Conservation (phyloP, 1,140 invertebrate species). For the Macrocentrus cingulum region DNA sequence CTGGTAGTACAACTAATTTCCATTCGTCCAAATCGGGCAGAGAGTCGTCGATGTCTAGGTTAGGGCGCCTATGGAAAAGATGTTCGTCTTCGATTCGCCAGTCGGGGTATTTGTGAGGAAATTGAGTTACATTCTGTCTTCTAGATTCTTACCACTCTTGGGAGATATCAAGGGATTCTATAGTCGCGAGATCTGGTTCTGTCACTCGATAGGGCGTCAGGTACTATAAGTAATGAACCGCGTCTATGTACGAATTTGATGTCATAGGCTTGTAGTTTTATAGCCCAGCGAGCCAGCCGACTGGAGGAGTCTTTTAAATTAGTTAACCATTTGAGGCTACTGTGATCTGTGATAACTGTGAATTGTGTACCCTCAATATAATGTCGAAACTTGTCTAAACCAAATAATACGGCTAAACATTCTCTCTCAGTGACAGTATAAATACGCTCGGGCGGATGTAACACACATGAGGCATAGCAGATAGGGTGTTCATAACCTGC, state of each 20-base stretch:
- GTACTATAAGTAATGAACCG: conserved; percentile 30
- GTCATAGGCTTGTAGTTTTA: neutral
- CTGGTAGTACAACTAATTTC: conserved; percentile 16
- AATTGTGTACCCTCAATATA: conserved; percentile 7
- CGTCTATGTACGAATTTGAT: conserved; percentile 20
- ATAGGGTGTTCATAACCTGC: conserved; percentile 6
- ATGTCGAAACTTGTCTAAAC: neutral
- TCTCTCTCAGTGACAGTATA: conserved; percentile 11
- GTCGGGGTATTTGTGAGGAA: neutral
- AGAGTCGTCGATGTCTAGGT: neutral
- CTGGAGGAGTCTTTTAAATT: conserved; percentile 3
- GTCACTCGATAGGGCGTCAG: conserved; percentile 32
- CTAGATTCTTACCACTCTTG: neutral
- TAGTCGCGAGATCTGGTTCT: neutral
- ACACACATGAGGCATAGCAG: neutral
- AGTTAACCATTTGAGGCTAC: conserved; percentile 13
- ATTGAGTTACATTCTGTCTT: neutral
- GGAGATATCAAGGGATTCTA: neutral
- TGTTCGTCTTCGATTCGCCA: neutral
- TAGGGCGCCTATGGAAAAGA: neutral
- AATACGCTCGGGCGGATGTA: conserved; percentile 2
- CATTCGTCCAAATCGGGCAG: conserved; percentile 13
- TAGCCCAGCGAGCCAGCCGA: neutral
- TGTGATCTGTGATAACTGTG: conserved; percentile 5
- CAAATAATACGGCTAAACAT: conserved; percentile 9